Conservation (phyloP, 2,113 vertebrate species). For the Bostrychus sinensis region DNA sequence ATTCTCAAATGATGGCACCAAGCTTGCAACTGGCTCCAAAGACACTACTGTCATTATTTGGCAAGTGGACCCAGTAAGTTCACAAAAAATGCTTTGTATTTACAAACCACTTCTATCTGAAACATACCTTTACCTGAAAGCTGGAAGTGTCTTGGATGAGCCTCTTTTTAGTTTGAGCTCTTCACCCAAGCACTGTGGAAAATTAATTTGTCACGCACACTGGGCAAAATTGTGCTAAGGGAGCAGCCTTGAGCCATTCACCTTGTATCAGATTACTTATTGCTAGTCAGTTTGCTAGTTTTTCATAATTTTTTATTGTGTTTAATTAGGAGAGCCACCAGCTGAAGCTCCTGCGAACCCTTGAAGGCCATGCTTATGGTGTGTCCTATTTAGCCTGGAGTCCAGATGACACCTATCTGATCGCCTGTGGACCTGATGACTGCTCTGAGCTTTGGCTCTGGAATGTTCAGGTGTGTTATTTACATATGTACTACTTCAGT, state of each 20-base stretch:
- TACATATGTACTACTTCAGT: neutral
- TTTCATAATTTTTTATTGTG: conserved; percentile 3
- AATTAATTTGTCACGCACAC: neutral
- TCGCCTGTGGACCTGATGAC: conserved; percentile 98
- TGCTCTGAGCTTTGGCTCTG: conserved; percentile 99
- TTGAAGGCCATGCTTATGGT: conserved; percentile 97
- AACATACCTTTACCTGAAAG: neutral
- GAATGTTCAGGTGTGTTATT: conserved; percentile 90
- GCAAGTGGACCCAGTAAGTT: conserved; percentile 97
- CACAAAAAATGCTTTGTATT: neutral
- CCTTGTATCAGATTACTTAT: neutral
- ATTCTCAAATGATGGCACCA: conserved; percentile 99
- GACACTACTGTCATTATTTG: conserved; percentile 99
- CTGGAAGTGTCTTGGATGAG: neutral
- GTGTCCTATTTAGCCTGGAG: conserved; percentile 99
- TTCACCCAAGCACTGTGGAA: neutral
- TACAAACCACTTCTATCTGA: neutral
- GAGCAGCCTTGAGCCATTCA: neutral
- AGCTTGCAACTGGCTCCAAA: conserved; percentile 98
- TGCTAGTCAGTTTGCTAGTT: neutral
- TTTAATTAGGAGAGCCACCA: conserved; percentile 93
- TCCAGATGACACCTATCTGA: conserved; percentile 96
- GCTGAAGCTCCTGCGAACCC: conserved; percentile 92
- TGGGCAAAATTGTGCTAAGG: neutral
- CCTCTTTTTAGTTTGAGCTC: neutral